These are phyloP conservation scores for Chaetorhynchus papuensis DNA, from an alignment of 2,113 vertebrate species.

Conservation along the genomic window DNA sequence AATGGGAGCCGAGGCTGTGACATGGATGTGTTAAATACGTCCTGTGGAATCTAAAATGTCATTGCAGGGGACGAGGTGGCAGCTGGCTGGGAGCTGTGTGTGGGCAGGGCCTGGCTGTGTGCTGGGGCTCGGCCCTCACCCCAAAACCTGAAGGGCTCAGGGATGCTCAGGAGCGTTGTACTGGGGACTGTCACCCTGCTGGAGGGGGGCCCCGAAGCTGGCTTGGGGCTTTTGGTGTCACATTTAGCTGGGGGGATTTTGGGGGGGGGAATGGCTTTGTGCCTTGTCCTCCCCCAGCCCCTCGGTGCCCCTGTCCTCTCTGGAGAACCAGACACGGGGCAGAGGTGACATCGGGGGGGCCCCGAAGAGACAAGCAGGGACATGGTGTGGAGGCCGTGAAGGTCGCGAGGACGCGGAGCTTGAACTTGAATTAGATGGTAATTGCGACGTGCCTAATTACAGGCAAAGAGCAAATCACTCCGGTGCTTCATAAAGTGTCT, in stretches of 20 bases:
- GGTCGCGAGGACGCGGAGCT: constrained; percentile 14
- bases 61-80: background rate
- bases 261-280: rapidly evolving
- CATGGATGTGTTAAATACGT: background rate
- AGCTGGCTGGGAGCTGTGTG: background rate
- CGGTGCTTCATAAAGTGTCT: constrained; percentile 41
- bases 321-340: rapidly evolving
- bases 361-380: background rate
- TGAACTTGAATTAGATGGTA: constrained; percentile 55
- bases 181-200: background rate
- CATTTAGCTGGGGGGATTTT: background rate
- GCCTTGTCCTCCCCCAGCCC: background rate
- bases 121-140: background rate
- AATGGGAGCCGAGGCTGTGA: background rate
- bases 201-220: background rate
- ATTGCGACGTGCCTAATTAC: constrained; percentile 61
- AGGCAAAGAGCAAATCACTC: constrained; percentile 51
- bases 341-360: background rate
- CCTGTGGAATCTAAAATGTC: background rate
- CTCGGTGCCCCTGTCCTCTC: background rate
- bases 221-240: background rate
- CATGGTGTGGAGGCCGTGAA: background rate
- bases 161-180: rapidly evolving
- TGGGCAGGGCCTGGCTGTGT: background rate
- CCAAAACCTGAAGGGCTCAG: background rate